These are phyloP conservation scores for Rhyacophila evoluta DNA, from an alignment of 2,888 invertebrate genomes.

Conservation along the genomic window DNA sequence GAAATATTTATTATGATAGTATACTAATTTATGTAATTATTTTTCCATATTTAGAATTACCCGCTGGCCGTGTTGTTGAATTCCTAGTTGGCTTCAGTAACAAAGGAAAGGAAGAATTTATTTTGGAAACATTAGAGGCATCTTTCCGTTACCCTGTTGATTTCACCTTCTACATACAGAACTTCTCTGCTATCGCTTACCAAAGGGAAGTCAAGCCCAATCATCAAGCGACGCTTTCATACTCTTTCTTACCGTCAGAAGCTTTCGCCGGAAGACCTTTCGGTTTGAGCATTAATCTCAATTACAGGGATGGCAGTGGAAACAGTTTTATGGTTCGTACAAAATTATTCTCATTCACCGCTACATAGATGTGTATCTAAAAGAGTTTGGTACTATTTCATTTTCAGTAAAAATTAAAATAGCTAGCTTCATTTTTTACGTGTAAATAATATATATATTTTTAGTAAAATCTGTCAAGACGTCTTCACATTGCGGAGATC, in stretches of 20 bases:
- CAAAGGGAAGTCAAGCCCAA: conserved; percentile 89
- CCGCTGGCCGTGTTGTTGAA: conserved; percentile 93
- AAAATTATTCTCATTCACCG: too few relatives aligned
- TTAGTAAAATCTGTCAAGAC: too few relatives aligned
- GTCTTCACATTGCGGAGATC: too few relatives aligned
- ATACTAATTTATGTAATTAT: too few relatives aligned
- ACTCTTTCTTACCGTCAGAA: conserved; percentile 95
- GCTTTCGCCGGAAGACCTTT: conserved; percentile 97
- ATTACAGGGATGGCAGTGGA: conserved; percentile 84
- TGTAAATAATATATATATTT: too few relatives aligned
- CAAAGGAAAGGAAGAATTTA: conserved; percentile 91
- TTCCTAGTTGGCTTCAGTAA: conserved; percentile 97
- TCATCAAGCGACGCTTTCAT: conserved; percentile 94
- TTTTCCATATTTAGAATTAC: conserved; percentile 78
- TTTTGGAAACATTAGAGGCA: conserved; percentile 94
- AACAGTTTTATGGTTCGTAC: conserved; percentile 71
- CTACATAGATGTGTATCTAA: too few relatives aligned
- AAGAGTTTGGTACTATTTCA: too few relatives aligned
- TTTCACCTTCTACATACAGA: conserved; percentile 97
- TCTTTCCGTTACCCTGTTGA: conserved; percentile 99
- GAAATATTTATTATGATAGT: too few relatives aligned
- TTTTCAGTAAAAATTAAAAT: not conserved
- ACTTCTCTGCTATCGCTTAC: conserved; percentile 93
- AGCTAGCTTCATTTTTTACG: too few relatives aligned
- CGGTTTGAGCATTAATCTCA: conserved; percentile 92